Base-by-base conservation (phyloP, 1,140 invertebrate species). In the Penaeus vannamei region DNA sequence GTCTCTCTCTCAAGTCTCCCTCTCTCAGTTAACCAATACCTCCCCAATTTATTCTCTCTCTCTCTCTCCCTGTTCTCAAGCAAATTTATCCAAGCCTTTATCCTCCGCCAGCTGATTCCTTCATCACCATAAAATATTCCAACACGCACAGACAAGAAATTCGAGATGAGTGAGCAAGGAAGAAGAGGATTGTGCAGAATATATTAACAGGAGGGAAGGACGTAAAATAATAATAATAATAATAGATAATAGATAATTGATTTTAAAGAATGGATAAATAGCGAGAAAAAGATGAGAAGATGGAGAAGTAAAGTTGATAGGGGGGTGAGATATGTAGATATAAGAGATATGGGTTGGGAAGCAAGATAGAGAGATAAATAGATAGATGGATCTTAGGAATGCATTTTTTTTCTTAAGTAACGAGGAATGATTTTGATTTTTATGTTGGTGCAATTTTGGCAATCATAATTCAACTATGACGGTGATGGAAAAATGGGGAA, bases 261-360 rank as follows among this genome's bases (percentile, higher is more conserved):
- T 69, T 32, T 20, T 22, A 84, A n/a, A 53, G 62, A 64, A 53
- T 42, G 82, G 19, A 61, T 14, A 64, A 61, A 64, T 17, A 46
- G 66, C 42, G 36, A 59, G 64, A 69, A 23, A 69, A 66, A 46
- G 82, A 84, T 26, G 23, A 23, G 10, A n/a, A 84, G 60, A 66
- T 46, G 29, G 60, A 84, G 60, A 64, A 32, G 36, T n/a, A 29
- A 32, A 82, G 36, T 36, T 42, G 36, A 42, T 42, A 42, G 36
- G 4, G 53, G 17, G 29, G 0, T 26, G 32, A 81, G 42, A 53
- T 53, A 1, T 1, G 10, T 53, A 53, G 53, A 53, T 17, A 42
- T 5, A 36, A 36, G 3, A 42, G 36, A 42, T 42, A 4, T 42
- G 1, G 36, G 36, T 42, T 42, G 8, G 36, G 36, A 42, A 81